These are phyloP conservation scores for Slavum lentiscoides DNA, from an alignment of 2,888 invertebrate genomes.

Conservation along the genomic window DNA sequence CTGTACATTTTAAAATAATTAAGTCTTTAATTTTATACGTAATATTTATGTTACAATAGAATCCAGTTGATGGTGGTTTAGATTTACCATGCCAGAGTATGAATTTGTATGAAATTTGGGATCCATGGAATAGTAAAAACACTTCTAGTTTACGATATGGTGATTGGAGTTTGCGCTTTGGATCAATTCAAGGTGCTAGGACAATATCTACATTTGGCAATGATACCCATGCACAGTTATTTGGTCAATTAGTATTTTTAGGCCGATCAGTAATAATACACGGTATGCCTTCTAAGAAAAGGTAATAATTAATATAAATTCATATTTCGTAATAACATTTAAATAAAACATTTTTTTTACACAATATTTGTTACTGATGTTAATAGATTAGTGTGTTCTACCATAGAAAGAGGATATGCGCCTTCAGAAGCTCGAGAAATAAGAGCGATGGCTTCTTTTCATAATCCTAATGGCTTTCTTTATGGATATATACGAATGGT, in stretches of 20 bases:
- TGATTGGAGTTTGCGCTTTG: slow-evolving; percentile 84
- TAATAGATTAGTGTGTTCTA: slow-evolving; percentile 78
- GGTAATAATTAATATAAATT: slow-evolving; percentile 10
- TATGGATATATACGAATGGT: slow-evolving; percentile 84
- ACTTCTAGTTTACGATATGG: slow-evolving; percentile 86
- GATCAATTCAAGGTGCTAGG: slow-evolving; percentile 70
- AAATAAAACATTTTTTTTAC: not conserved
- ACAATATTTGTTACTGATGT: not conserved
- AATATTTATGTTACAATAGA: slow-evolving; percentile 63
- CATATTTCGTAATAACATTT: not conserved
- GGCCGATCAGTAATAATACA: slow-evolving; percentile 87
- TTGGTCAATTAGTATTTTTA: slow-evolving; percentile 78
- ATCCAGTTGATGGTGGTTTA: slow-evolving; percentile 78
- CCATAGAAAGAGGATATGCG: slow-evolving; percentile 83
- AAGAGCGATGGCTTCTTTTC: slow-evolving; percentile 86
- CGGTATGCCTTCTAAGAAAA: slow-evolving; percentile 44
- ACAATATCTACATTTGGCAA: slow-evolving; percentile 66
- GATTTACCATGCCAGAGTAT: slow-evolving; percentile 86
- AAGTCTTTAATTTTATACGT: not conserved
- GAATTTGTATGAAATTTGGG: slow-evolving; percentile 82
- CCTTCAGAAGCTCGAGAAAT: slow-evolving; percentile 84
- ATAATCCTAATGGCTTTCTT: slow-evolving; percentile 83
- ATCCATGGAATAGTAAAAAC: slow-evolving; percentile 72
- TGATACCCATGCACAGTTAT: slow-evolving; percentile 79
- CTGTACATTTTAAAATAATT: not conserved